Conservation (phyloP, 2,888 invertebrate species). For the Tupiocoris notatus region DNA sequence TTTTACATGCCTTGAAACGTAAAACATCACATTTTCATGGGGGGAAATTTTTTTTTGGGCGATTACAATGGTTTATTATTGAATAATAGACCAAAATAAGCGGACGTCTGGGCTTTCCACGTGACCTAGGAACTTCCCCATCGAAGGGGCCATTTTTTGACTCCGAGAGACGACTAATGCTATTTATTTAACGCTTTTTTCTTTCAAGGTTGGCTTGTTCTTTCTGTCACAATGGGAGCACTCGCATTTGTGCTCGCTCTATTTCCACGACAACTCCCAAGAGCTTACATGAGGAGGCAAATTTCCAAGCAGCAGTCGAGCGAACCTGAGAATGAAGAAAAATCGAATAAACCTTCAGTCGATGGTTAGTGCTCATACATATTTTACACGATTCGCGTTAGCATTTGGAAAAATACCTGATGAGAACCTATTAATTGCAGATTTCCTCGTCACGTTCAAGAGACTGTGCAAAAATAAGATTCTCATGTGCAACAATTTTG, state of each 20-base stretch:
- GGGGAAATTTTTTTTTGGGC: too few relatives aligned
- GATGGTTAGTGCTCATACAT: neutral
- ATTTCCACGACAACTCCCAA: conserved; percentile 68
- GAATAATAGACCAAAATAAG: too few relatives aligned
- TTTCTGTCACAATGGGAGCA: conserved; percentile 61
- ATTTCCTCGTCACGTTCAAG: conserved; percentile 65
- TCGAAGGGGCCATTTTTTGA: too few relatives aligned
- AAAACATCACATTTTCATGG: too few relatives aligned
- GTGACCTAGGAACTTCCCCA: too few relatives aligned
- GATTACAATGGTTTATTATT: too few relatives aligned
- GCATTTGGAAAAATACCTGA: too few relatives aligned
- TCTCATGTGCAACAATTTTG: conserved; percentile 70
- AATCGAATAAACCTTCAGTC: conserved; percentile 3
- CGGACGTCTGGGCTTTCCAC: too few relatives aligned
- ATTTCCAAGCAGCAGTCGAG: conserved; percentile 28
- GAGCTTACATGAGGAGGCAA: conserved; percentile 59
- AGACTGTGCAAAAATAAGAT: conserved; percentile 65
- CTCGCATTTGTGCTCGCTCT: conserved; percentile 65
- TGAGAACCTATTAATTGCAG: conserved; percentile 53
- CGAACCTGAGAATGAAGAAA: conserved; percentile 18
- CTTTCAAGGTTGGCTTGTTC: conserved; percentile 68
- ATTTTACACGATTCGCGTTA: too few relatives aligned
- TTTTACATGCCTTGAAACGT: too few relatives aligned
- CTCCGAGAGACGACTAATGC: too few relatives aligned
- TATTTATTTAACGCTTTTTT: too few relatives aligned